These are phyloP conservation scores for Triplophysa siluroides DNA, from an alignment of 2,113 vertebrate genomes.

Conservation along the genomic window DNA sequence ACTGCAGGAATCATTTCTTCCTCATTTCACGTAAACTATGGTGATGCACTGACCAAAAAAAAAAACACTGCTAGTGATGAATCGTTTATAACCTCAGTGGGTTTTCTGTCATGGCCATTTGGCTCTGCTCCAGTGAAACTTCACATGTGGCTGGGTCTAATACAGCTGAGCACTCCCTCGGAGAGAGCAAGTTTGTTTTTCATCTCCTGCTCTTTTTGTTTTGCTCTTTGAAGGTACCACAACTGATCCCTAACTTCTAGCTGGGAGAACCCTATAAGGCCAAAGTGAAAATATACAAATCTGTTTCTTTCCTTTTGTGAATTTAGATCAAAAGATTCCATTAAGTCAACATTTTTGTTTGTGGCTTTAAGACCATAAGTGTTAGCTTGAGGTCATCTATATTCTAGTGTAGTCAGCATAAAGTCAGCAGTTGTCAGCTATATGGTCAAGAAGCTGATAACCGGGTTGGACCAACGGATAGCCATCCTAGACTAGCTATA, in stretches of 20 bases:
- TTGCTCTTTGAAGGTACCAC: conserved; percentile 24
- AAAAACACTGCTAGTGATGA: background rate
- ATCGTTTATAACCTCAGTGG: conserved; percentile 29
- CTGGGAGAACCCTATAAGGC: background rate
- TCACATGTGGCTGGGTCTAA: conserved; percentile 51
- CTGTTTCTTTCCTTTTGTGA: background rate
- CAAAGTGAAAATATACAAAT: conserved; percentile 27
- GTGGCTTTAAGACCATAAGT: too few relatives aligned
- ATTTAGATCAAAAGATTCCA: background rate
- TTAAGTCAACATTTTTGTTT: too few relatives aligned
- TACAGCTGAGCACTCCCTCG: conserved; percentile 35
- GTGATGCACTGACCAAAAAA: background rate
- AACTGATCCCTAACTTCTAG: background rate
- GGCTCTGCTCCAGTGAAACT: conserved; percentile 55
- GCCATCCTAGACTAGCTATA: conserved; percentile 16
- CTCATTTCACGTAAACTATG: conserved; percentile 1
- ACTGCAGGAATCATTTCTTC: background rate
- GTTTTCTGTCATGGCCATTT: conserved; percentile 51
- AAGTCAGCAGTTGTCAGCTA: background rate
- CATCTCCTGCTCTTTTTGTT: conserved; percentile 11
- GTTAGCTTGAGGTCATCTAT: too few relatives aligned
- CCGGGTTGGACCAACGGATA: conserved; percentile 8
- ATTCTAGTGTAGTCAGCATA: background rate
- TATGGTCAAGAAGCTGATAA: background rate
- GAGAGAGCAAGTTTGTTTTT: background rate